Evolutionary conservation across 2,888 invertebrate genomes (phyloP), one percentile per base, ranked within the genome.

Genomic region (Arctia plantaginis): DNA sequence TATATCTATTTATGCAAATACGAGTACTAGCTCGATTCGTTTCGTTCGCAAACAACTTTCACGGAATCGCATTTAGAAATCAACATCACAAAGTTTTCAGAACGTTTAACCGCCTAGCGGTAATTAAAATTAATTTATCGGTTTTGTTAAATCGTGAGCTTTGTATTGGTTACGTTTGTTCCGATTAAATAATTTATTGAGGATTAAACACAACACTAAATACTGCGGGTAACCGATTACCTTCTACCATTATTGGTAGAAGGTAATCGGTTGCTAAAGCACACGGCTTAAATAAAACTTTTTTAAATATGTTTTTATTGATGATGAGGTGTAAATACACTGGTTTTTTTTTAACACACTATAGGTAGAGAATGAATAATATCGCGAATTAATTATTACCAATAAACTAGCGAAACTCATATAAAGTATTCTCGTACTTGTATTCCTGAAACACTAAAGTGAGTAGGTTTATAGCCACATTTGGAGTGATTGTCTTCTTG

Each of bases 111-210:
- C 41, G 66, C 62, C 71, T 77, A 65, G 75, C 20, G n/a, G 69
- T 35, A 69, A 71, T 76, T 77, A 65, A 66, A 66, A 74, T 83
- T 73, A 78, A 35, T 83, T 78, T 75, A 84, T 84, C 65, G 72
- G 39, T 33, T 30, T 73, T 77, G 66, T 77, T 74, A 66, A 47
- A 73, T 73, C 55, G 44, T 66, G 51, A 72, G 47, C 72, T 67
- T 33, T 67, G 39, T 67, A 51, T 44, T 35, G 51, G 44, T 66
- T 47, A 65, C 33, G 51, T 67, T 67, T 67, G 47, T 67, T 67
- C 23, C 47, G 20, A 47, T 62, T 62, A 62, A 62, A 62, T 30
- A 62, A 62, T 67, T 47, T 47, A 67, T 67, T 67, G 44, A 13
- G 67, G 67, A 67, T 67, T 67, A 47, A 30, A 47, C 7, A 62